A percentile compares a stretch with the other conserved stretches of the same genome.
phyloP scores from a whole-genome alignment of 2,797 vertebrate genomes.

The Arctocebus calabarensis region DNA sequence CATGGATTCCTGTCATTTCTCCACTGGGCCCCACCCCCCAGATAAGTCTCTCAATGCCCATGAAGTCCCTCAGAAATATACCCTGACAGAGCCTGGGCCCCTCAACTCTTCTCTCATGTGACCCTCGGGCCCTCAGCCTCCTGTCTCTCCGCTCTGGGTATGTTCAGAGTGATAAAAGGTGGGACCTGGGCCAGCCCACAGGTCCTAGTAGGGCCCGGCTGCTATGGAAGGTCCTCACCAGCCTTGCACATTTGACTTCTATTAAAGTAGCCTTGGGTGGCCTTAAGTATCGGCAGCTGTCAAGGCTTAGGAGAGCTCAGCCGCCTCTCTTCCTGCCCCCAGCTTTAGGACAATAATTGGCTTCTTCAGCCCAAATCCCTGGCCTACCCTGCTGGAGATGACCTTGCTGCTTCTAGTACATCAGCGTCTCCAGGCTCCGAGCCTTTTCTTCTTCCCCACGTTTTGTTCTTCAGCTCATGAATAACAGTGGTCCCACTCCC shows the following conservation, averaged over 20 bases:
- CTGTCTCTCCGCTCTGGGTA: not conserved
- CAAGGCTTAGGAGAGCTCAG: not conserved
- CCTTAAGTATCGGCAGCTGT: not conserved
- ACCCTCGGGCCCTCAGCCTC: not conserved
- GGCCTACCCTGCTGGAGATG: no score
- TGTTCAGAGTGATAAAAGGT: not conserved
- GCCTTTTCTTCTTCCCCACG: not conserved
- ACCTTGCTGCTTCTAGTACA: no score
- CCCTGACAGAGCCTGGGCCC: not conserved
- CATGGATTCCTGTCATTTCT: not conserved
- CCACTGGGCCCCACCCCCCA: rapidly evolving
- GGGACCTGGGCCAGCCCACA: rapidly evolving
- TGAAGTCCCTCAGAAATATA: not conserved
- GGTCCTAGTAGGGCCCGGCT: not conserved
- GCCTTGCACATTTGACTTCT: not conserved
- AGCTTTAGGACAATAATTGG: not conserved
- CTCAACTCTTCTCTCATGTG: not conserved
- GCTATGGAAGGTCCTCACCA: not conserved
- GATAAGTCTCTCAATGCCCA: not conserved
- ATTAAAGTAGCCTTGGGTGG: not conserved
- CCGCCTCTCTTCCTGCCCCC: no score
- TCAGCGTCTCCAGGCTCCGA: rapidly evolving
- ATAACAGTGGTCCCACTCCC: not conserved
- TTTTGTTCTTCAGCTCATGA: not conserved
- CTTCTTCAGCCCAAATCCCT: not conserved